A percentile compares a stretch with the other conserved stretches of the same genome.
phyloP scores from a whole-genome alignment of 2,113 vertebrate genomes.

The Sapajus apella region DNA sequence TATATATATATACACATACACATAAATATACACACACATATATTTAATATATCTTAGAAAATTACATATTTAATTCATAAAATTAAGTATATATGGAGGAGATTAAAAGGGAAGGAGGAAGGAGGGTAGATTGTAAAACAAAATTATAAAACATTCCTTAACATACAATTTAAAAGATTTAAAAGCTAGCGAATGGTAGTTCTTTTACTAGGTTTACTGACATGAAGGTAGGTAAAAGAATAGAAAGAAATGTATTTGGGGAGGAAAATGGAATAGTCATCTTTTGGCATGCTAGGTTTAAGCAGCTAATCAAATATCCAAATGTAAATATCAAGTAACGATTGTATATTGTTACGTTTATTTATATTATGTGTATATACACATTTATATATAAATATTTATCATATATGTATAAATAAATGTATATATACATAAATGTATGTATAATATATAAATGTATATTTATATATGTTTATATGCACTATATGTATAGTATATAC shows the following conservation, averaged over 20 bases:
- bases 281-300: neutral
- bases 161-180: neutral
- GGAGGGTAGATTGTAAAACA: neutral
- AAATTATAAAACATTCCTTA: neutral
- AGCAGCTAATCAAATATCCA: neutral
- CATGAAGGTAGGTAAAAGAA: neutral
- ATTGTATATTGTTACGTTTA: neutral
- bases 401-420: neutral
- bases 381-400: neutral
- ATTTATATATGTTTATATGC: neutral
- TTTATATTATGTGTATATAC: neutral
- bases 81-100: neutral
- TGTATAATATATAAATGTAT: neutral
- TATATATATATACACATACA: accelerated
- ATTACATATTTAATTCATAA: neutral
- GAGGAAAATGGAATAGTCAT: neutral
- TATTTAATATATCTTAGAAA: neutral
- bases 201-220: neutral
- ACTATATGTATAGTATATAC: neutral
- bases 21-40: neutral
- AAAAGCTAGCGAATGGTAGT: neutral
- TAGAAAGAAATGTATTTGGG: neutral
- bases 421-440: neutral
- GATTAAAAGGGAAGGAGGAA: accelerated
- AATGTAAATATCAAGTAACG: neutral